Base-by-base conservation (phyloP, 2,888 invertebrate genomes). In the Globia sparganii region DNA sequence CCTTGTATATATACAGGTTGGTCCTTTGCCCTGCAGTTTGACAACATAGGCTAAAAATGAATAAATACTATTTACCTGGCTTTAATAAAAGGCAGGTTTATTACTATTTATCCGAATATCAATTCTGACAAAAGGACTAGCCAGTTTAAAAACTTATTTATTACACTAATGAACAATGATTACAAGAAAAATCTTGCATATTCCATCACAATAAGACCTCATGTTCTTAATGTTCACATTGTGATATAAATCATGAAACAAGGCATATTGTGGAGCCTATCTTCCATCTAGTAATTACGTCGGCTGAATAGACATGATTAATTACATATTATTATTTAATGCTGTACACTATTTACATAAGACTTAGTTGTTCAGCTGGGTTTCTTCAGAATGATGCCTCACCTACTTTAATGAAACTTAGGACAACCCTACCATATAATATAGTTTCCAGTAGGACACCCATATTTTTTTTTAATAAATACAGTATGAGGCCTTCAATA, bases 281-380 rank as follows among this genome's bases (percentile, higher is more conserved):
- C 83, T 80, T 67, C 71, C 77, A 74, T 83, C 83, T 74, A 70
- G 70, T 86, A 86, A 86, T 86, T 86, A 86, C 77, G 53, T 56
- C 58, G 65, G 43, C 43, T 75, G 85, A 86, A 81, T 85, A 79
- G 74, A 78, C 68, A 76, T 78, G 75, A 85, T 86, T 86, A 86
- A 86, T 86, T 75, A 76, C 74, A 61, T 71, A 66, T 73, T 77
- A 79, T 82, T 71, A 75, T 59, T 59, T 34, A 82, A 75, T 62
- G 69, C 59, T n/a, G 64, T 68, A 53, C 74, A 75, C 72, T 83
- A 81, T 75, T 81, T 70, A 78, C 81, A 71, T 71, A 59, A 61
- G 49, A 43, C 37, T 71, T 70, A 70, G 53, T 71, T 77, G 65
- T 62, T 72, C 43, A 72, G 58, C 28, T 72, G 62, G 28, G 61